Conservation (phyloP, 2,888 invertebrate species). For the Drosophila formosana region DNA sequence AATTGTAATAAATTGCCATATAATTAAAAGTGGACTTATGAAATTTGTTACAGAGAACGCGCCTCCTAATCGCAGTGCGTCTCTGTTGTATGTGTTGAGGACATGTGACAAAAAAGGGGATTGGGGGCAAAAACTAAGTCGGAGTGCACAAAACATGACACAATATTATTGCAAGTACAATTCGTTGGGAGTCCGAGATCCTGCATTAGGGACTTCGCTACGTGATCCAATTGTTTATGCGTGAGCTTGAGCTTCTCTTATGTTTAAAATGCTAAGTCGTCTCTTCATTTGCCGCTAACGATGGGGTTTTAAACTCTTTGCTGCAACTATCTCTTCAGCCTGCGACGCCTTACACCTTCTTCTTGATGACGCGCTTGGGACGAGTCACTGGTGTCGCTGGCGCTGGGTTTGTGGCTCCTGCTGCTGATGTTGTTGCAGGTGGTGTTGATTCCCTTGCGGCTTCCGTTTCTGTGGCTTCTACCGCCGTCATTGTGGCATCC, state of each 20-base stretch:
- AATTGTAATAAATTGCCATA: slow-evolving; percentile 69
- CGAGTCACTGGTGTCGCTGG: slow-evolving; percentile 38
- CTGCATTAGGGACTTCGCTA: slow-evolving; percentile 1
- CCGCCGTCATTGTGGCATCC: slow-evolving; percentile 1
- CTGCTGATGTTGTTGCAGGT: neutral
- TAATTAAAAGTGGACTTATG: slow-evolving; percentile 53
- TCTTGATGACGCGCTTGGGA: slow-evolving; percentile 58
- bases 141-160: slow-evolving; percentile 15
- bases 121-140: slow-evolving; percentile 18
- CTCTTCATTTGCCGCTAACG: slow-evolving; percentile 24
- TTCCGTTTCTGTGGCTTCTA: slow-evolving; percentile 5
- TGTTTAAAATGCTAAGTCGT: slow-evolving; percentile 61
- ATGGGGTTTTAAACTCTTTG: slow-evolving; percentile 11
- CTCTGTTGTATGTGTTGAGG: slow-evolving; percentile 13
- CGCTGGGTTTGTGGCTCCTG: neutral
- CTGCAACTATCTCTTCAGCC: neutral
- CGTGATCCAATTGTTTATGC: neutral
- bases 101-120: slow-evolving; percentile 10
- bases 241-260: slow-evolving; percentile 64
- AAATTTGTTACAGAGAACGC: slow-evolving; percentile 15
- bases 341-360: slow-evolving; percentile 58
- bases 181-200: slow-evolving; percentile 14
- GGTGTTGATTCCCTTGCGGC: neutral
- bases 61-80: neutral
- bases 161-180: slow-evolving; percentile 34